phyloP scores from a whole-genome alignment of 2,113 vertebrate species.

The Phycodurus eques region DNA sequence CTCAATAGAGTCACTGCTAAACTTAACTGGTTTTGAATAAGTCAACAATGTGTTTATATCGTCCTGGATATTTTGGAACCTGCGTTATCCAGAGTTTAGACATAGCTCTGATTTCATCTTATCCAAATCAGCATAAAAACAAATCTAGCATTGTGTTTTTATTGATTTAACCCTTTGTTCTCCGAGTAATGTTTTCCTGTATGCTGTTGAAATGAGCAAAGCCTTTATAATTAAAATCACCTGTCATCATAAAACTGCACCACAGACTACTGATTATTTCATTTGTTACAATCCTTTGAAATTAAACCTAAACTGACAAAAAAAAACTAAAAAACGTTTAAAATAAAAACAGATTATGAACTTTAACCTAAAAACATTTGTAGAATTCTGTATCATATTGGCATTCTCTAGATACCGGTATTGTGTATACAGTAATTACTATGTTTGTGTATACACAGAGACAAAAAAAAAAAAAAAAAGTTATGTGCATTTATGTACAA shows the following conservation, averaged over 20 bases:
- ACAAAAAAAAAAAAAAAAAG: too few relatives aligned
- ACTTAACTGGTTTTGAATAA: slow-evolving; percentile 4
- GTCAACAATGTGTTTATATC: background rate
- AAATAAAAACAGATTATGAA: too few relatives aligned
- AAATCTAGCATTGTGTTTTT: background rate
- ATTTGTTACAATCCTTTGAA: too few relatives aligned
- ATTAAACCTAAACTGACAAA: too few relatives aligned
- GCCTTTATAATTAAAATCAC: background rate
- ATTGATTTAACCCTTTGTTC: background rate
- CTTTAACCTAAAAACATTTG: too few relatives aligned
- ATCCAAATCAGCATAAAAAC: slow-evolving; percentile 3
- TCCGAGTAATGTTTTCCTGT: background rate
- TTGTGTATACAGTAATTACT: too few relatives aligned
- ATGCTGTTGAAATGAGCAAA: background rate
- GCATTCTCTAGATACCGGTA: too few relatives aligned
- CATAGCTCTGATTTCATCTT: background rate
- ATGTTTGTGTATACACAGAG: too few relatives aligned
- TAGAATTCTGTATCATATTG: too few relatives aligned
- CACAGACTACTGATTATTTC: background rate
- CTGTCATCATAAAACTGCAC: background rate
- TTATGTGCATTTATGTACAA: too few relatives aligned
- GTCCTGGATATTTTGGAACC: background rate
- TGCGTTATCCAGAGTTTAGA: slow-evolving; percentile 14
- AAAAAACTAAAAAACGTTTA: too few relatives aligned
- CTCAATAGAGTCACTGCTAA: slow-evolving; percentile 5